Percentiles rank a stretch among this genome's conserved stretches.
These are phyloP conservation scores for Dynastes maya DNA, from an alignment of 2,888 invertebrate species.

Conservation along the genomic window DNA sequence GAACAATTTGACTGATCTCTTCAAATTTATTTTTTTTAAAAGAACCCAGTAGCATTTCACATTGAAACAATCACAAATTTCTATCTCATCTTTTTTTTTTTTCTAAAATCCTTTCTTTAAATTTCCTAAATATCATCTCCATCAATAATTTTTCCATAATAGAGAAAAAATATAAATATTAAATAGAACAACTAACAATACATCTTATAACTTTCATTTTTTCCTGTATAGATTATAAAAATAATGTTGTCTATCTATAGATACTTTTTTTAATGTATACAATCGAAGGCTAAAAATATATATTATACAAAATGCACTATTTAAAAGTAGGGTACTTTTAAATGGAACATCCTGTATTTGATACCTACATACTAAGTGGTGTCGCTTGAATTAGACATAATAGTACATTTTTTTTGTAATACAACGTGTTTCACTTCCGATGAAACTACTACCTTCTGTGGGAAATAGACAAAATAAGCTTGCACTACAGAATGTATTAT, in stretches of 20 bases:
- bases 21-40: background rate
- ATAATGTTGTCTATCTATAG: constrained; percentile 30
- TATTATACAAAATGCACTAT: background rate
- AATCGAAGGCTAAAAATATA: constrained; percentile 29
- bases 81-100: constrained; percentile 14
- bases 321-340: no score
- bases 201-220: constrained; percentile 48
- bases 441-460: no score
- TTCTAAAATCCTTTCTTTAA: constrained; percentile 7
- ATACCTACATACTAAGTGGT: no score
- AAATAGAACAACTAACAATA: constrained; percentile 39
- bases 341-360: no score
- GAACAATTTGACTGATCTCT: constrained; percentile 53
- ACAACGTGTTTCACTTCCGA: no score
- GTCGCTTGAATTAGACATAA: no score
- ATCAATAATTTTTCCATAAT: constrained; percentile 7
- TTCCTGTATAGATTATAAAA: constrained; percentile 28
- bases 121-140: constrained; percentile 30
- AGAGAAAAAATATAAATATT: constrained; percentile 23
- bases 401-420: no score
- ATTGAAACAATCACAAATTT: constrained; percentile 48
- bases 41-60: constrained; percentile 29
- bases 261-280: constrained; percentile 9
- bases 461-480: no score
- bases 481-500: no score